phyloP scores from a whole-genome alignment of 2,797 vertebrate genomes.

The Lacerta agilis region DNA sequence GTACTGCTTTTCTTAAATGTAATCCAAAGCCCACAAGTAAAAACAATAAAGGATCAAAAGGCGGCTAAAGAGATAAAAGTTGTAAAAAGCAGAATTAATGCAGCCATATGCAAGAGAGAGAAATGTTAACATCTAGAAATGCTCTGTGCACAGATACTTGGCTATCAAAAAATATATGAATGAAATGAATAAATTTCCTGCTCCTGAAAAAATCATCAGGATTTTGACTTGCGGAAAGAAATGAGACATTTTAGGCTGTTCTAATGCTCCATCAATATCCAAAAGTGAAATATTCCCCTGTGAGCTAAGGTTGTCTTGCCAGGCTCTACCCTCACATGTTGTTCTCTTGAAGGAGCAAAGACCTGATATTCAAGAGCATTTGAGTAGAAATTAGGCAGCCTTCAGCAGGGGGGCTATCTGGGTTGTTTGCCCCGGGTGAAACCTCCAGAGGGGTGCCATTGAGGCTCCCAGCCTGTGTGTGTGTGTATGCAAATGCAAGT shows the following conservation, averaged over 20 bases:
- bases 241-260: neutral
- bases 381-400: no score
- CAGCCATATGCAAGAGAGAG: neutral
- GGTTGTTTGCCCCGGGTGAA: no score
- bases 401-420: no score
- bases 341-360: no score
- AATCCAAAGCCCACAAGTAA: neutral
- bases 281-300: no score
- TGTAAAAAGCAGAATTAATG: neutral
- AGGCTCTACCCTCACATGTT: no score
- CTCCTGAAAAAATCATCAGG: neutral
- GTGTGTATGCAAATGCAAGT: no score
- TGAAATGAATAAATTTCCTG: neutral
- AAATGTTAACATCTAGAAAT: neutral
- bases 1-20: neutral
- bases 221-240: neutral
- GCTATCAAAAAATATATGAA: neutral
- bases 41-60: neutral
- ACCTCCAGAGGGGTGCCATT: no score
- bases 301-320: no score
- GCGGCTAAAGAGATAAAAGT: neutral
- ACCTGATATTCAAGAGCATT: no score
- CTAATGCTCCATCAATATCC: neutral
- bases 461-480: no score
- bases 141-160: neutral